Evolutionary conservation across 2,888 invertebrate species (phyloP).

Genomic region (Rhamnusium bicolor): DNA sequence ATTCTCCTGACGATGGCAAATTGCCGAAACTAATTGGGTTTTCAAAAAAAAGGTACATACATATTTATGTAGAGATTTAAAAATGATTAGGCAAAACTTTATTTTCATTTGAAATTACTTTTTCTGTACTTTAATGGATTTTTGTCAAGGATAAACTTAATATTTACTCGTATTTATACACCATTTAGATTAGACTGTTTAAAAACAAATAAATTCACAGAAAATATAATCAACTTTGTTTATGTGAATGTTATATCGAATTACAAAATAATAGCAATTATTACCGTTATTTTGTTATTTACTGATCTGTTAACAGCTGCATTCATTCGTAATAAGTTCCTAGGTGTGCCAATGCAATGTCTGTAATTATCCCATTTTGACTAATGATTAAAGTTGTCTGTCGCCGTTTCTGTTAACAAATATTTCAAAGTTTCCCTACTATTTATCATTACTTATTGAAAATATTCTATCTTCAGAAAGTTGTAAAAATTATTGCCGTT

Average conservation of each 20-base stretch:
- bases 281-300: background rate
- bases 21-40: no score
- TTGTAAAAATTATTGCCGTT: background rate
- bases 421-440: conserved; percentile 6
- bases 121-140: no score
- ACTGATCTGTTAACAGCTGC: background rate
- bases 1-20: no score
- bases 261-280: conserved; percentile 2
- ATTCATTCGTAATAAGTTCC: background rate
- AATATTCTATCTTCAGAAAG: background rate
- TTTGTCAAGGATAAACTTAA: no score
- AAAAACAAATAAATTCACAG: background rate
- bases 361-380: conserved; percentile 13
- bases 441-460: conserved; percentile 6
- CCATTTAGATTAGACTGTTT: no score
- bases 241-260: background rate
- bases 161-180: no score
- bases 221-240: background rate
- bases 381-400: conserved; percentile 7
- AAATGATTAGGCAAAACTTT: no score
- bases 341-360: background rate
- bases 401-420: background rate
- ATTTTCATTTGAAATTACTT: no score
- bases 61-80: no score
- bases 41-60: no score